Percentiles rank a stretch among this genome's conserved stretches.
Evolutionary conservation across 2,113 vertebrate species (phyloP).

Genomic region (Boulengeromyrus knoepffleri): DNA sequence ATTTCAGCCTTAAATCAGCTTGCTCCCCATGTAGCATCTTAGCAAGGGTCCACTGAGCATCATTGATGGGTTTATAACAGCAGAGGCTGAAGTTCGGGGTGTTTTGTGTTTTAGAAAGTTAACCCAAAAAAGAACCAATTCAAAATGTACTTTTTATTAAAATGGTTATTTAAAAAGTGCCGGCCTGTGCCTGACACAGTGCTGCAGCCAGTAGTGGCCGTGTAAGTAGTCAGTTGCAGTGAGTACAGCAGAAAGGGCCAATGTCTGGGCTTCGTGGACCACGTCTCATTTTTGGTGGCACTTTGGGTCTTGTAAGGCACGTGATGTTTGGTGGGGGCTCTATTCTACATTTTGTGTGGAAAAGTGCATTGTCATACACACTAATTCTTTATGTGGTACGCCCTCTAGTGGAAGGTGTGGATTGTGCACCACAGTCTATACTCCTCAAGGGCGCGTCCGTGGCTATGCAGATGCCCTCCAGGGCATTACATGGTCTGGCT

Average conservation of each 20-base stretch:
- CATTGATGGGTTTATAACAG: not conserved
- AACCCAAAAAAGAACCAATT: not conserved
- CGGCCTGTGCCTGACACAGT: no score
- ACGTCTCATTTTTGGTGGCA: not conserved
- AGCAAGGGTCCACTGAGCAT: not conserved
- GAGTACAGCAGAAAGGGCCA: not conserved
- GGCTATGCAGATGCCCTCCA: not conserved
- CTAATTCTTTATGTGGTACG: not conserved
- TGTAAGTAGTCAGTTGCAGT: not conserved
- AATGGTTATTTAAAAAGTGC: not conserved
- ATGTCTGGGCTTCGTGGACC: not conserved
- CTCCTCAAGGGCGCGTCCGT: not conserved
- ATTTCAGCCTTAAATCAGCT: slow-evolving; percentile 41
- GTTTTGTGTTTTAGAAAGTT: not conserved
- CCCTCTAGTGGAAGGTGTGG: not conserved
- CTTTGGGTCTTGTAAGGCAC: not conserved
- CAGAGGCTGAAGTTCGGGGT: not conserved
- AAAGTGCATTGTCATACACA: slow-evolving; percentile 16
- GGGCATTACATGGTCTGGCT: not conserved
- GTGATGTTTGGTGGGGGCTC: not conserved
- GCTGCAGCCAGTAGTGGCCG: not conserved
- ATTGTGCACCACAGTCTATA: not conserved
- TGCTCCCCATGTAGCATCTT: not conserved
- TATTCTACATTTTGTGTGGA: not conserved
- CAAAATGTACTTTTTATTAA: not conserved